Base-by-base conservation (phyloP, 2,113 vertebrate species). In the Podiceps cristatus region DNA sequence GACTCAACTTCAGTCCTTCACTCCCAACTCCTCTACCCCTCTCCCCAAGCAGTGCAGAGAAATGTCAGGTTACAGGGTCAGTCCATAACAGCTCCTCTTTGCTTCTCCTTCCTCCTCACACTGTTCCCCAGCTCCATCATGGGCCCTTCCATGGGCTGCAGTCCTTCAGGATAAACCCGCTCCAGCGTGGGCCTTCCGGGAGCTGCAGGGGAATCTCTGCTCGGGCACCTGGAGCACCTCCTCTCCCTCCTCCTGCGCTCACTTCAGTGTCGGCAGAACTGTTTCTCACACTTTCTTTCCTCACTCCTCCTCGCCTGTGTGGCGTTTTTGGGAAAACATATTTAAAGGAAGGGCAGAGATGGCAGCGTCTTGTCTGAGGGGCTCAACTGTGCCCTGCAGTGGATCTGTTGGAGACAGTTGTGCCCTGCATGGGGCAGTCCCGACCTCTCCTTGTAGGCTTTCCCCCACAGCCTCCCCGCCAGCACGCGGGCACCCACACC, bases 131-230 rank as follows among this genome's bases (percentile, higher is more conserved):
- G 18, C 49, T 78, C 42, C 45, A 64, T 2, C 2, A 0, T 25
- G 27, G 28, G 14, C 18, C 7, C 13, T 66, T 71, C 20, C 29
- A 11, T 1, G 7, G 67, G 29, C 37, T 85, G n/a, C 49, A 56
- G 7, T 31, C 31, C 44, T 82, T 23, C 19, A 24, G 31, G 59
- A 77, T 49, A 63, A 78, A 45, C 29, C 10, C 66, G 18, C 13
- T 50, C 16, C 23, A n/a, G 8, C 0, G 0, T 67, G 47, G 35
- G 16, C 13, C 58, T 11, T 33, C 9, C 16, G 1, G 5, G 27
- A 71, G 16, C 71, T 13, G 4, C 42, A 35, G 60, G 13, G 33
- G 25, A 53, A 29, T 52, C 47, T 47, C 22, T 79, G 22, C 56
- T 69, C 2, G 3, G 14, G 13, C 17, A 19, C 50, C 44, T 88